A percentile compares a stretch with the other conserved stretches of the same genome.
phyloP scores from a whole-genome alignment of 1,140 invertebrate species.

The Bombus difficillimus region DNA sequence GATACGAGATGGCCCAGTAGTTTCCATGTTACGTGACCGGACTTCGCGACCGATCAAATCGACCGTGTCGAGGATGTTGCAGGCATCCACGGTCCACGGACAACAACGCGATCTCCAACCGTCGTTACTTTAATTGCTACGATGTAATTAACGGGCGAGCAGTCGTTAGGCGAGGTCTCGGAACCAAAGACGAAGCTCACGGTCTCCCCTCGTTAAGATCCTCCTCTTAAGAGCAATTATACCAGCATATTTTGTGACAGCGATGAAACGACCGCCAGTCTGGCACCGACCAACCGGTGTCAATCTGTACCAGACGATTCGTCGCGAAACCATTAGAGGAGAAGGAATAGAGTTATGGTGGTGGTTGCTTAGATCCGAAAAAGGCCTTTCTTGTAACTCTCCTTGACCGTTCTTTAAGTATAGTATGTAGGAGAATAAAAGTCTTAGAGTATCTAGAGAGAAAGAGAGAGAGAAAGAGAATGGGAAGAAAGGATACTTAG shows the following conservation, averaged over 20 bases:
- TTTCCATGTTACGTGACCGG: background rate
- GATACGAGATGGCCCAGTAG: background rate
- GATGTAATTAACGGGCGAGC: slow-evolving; percentile 25
- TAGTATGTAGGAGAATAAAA: background rate
- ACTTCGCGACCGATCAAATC: slow-evolving; percentile 2
- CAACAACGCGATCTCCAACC: background rate
- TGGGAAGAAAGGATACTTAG: background rate
- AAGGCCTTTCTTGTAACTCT: background rate
- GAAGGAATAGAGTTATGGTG: background rate
- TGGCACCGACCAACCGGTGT: background rate
- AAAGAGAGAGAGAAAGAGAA: background rate
- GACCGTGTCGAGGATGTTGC: background rate
- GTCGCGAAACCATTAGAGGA: background rate
- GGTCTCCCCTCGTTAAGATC: slow-evolving; percentile 11
- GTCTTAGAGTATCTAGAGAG: background rate
- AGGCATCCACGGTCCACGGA: background rate
- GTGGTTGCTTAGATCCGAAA: background rate
- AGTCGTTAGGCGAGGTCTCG: slow-evolving; percentile 1
- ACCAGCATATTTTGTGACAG: slow-evolving; percentile 24
- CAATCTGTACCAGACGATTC: slow-evolving; percentile 10
- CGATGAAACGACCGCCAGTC: background rate
- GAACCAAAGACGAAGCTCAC: background rate
- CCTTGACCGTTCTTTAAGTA: background rate
- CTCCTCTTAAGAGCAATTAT: slow-evolving; percentile 26
- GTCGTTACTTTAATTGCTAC: slow-evolving; percentile 45